Conservation (phyloP, 1,140 invertebrate species). For the Microplitis demolitor region DNA sequence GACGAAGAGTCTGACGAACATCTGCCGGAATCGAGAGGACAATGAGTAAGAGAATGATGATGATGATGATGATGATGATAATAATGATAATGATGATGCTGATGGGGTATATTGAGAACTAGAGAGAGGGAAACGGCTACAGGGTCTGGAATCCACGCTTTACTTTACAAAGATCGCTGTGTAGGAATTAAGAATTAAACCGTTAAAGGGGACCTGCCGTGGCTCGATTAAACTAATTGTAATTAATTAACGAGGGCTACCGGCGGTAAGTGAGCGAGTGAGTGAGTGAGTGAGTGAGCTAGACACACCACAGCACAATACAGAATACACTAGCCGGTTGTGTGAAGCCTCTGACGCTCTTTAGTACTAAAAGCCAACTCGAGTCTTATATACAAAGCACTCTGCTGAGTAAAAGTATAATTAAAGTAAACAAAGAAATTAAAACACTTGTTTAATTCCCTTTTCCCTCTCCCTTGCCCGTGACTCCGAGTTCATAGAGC, state of each 20-base stretch:
- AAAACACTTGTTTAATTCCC: not conserved
- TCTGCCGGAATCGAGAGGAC: constrained; percentile 67
- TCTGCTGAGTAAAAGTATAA: not conserved
- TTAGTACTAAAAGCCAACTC: no score
- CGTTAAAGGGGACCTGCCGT: constrained; percentile 34
- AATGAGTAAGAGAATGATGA: not conserved
- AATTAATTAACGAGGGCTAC: constrained; percentile 54
- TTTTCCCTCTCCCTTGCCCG: not conserved
- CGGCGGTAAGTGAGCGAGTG: constrained; percentile 2
- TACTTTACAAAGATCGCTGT: constrained; percentile 20
- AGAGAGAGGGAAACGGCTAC: not conserved
- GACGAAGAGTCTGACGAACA: constrained; percentile 96
- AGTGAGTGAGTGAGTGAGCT: no score
- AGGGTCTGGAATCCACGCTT: not conserved
- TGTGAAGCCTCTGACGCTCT: no score
- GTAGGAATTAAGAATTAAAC: constrained; percentile 53
- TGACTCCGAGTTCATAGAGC: constrained; percentile 1
- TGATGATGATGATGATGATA: not conserved
- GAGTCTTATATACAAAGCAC: not conserved
- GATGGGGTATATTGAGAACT: constrained; percentile 9
- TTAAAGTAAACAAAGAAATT: not conserved
- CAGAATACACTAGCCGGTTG: no score
- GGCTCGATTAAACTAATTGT: constrained; percentile 57
- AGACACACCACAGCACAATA: no score
- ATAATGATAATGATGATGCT: constrained; percentile 19